A percentile compares a stretch with the other conserved stretches of the same genome.
Evolutionary conservation across 2,797 vertebrate species (phyloP).

Genomic region (Potorous gilbertii): DNA sequence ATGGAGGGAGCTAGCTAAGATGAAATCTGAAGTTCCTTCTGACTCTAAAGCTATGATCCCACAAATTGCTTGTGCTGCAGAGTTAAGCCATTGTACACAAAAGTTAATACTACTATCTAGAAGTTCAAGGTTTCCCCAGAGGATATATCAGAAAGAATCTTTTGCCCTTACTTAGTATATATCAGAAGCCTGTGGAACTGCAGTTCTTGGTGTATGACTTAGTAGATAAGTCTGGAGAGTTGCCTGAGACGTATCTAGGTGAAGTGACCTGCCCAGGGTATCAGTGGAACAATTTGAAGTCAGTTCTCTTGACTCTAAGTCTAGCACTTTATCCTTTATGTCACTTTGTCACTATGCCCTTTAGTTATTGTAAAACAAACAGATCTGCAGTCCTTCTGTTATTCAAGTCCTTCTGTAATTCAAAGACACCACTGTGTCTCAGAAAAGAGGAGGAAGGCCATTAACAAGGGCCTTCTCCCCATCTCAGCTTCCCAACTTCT

Average conservation of each 20-base stretch:
- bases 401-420: not conserved
- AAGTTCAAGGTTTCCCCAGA: not conserved
- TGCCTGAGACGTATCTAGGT: not conserved
- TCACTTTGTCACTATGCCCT: not conserved
- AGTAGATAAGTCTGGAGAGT: not conserved
- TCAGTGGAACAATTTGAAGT: not conserved
- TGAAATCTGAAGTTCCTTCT: not conserved
- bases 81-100: not conserved
- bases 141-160: not conserved
- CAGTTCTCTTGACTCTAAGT: not conserved
- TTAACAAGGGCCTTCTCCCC: not conserved
- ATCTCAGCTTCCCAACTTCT: not conserved
- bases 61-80: not conserved
- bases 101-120: not conserved
- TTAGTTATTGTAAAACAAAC: not conserved
- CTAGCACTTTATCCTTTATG: not conserved
- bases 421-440: not conserved
- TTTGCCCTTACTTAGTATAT: not conserved
- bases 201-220: not conserved
- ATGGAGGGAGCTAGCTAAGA: not conserved
- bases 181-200: not conserved
- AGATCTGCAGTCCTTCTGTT: not conserved
- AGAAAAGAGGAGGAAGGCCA: not conserved
- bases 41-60: not conserved
- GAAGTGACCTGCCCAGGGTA: not conserved